Percentiles rank a stretch among this genome's conserved stretches.
Conservation (phyloP, 1,140 invertebrate genomes). For the Capitella teleta region DNA sequence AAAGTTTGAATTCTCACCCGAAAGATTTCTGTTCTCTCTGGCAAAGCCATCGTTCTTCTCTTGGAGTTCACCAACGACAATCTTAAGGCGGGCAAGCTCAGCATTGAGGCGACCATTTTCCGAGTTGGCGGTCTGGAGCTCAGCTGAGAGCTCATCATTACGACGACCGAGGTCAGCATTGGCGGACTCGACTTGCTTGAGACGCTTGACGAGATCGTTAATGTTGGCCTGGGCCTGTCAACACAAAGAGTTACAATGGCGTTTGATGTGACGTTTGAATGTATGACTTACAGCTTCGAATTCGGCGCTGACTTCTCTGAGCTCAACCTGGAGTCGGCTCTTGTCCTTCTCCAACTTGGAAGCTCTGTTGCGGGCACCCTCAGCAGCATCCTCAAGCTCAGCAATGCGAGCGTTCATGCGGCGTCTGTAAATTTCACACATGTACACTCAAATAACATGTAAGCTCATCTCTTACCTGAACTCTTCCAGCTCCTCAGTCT, state of each 20-base stretch:
- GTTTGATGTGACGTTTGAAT: neutral
- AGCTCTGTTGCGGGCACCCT: constrained; percentile 27
- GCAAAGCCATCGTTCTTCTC: constrained; percentile 35
- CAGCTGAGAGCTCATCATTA: constrained; percentile 29
- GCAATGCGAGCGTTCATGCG: constrained; percentile 31
- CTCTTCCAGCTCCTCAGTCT: constrained; percentile 39
- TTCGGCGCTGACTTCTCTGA: constrained; percentile 38
- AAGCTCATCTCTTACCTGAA: constrained; percentile 26
- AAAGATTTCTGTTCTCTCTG: constrained; percentile 39
- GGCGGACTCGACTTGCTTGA: constrained; percentile 36
- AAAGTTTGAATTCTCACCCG: constrained; percentile 19
- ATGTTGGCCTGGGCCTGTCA: constrained; percentile 12
- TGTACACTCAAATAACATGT: neutral
- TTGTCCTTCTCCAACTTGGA: constrained; percentile 37
- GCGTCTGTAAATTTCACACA: constrained; percentile 20
- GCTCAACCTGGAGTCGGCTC: constrained; percentile 32
- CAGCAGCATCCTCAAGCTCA: constrained; percentile 32
- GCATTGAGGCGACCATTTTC: constrained; percentile 34
- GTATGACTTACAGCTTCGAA: constrained; percentile 34
- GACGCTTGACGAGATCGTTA: constrained; percentile 22
- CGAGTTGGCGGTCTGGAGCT: constrained; percentile 23
- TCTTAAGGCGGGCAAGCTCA: constrained; percentile 30
- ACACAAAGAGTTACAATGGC: neutral
- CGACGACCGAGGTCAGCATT: constrained; percentile 29
- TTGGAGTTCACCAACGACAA: constrained; percentile 30